phyloP scores from a whole-genome alignment of 2,797 vertebrate species.

The Sebastes kiyomatsui region DNA sequence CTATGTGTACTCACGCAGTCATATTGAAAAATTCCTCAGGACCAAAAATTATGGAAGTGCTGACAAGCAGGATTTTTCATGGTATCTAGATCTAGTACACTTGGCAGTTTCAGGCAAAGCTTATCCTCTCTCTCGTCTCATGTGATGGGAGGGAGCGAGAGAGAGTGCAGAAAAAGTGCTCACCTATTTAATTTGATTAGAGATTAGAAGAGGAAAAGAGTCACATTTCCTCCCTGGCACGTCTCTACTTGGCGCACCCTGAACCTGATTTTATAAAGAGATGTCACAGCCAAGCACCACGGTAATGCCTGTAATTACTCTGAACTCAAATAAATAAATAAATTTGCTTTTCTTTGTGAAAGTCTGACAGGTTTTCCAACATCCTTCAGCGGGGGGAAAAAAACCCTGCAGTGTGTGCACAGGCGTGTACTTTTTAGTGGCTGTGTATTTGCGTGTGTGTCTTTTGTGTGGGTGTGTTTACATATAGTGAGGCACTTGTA shows the following conservation, averaged over 20 bases:
- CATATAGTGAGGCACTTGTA: conserved; percentile 73
- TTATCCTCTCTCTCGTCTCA: conserved; percentile 50
- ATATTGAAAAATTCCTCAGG: conserved; percentile 67
- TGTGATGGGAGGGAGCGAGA: conserved; percentile 40
- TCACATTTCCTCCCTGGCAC: conserved; percentile 75
- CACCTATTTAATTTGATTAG: conserved; percentile 85
- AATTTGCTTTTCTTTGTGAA: conserved; percentile 80
- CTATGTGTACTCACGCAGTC: conserved; percentile 47
- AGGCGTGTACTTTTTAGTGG: conserved; percentile 33
- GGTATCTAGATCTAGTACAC: conserved; percentile 54
- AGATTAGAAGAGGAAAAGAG: conserved; percentile 77
- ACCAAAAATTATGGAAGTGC: conserved; percentile 60
- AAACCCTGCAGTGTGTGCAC: conserved; percentile 53
- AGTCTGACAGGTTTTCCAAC: conserved; percentile 85
- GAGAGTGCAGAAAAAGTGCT: conserved; percentile 48
- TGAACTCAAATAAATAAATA: conserved; percentile 88
- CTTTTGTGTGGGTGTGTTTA: conserved; percentile 73
- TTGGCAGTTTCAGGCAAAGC: conserved; percentile 68
- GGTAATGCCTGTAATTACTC: conserved; percentile 86
- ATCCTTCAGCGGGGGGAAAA: conserved; percentile 71
- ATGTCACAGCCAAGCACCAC: conserved; percentile 78
- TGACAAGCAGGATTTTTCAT: conserved; percentile 67
- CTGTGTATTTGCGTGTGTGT: conserved; percentile 56
- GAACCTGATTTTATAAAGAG: conserved; percentile 85
- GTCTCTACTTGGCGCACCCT: conserved; percentile 78